Base-by-base conservation (phyloP, 2,888 invertebrate genomes). In the Unio delphinus region DNA sequence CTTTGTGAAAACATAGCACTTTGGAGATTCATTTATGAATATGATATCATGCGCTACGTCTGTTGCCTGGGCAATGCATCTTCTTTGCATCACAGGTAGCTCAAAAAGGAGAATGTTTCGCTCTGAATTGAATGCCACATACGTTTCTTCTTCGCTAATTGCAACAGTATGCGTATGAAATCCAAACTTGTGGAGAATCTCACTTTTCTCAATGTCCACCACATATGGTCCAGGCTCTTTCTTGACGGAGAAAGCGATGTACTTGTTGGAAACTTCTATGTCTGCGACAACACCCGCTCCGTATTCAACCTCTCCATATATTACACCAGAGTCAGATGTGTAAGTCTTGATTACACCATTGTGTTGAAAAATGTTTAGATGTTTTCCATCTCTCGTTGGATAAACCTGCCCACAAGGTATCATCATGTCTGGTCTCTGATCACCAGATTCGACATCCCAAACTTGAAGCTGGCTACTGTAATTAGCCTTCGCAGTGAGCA, bases 361-460 rank as follows among this genome's bases (percentile, higher is more conserved):
- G 60, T 82, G 83, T 45, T 81, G 78, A 69, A 87, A 80, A 15
- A 85, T 80, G 67, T 81, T 81, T 20, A 87, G 74, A 60, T 78
- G 85, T 54, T 72, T 79, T 8, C 86, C 86, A 69, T 84, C 81
- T 20, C 74, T 79, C 18, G 83, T 81, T 8, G 86, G 82, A 67
- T 79, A 76, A 28, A 86, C 75, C 30, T 78, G 70, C 2, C 84
- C 84, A 15, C 81, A 65, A 0, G 83, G 83, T 60, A 86, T 73
- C 69, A 77, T 80, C 56, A 87, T 79, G 56, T 86, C 86, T 11
- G 83, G 86, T 20, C 82, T 65, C 17, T 83, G 82, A 57, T 86
- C 85, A 11, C 84, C 87, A n/a, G 80, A 74, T n/a, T 78, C 75
- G 56, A 87, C 72, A 60, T 86, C 85, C 86, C 86, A 87, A 1